Evolutionary conservation across 2,888 invertebrate species (phyloP).

Genomic region (Gnatocerus cornutus): DNA sequence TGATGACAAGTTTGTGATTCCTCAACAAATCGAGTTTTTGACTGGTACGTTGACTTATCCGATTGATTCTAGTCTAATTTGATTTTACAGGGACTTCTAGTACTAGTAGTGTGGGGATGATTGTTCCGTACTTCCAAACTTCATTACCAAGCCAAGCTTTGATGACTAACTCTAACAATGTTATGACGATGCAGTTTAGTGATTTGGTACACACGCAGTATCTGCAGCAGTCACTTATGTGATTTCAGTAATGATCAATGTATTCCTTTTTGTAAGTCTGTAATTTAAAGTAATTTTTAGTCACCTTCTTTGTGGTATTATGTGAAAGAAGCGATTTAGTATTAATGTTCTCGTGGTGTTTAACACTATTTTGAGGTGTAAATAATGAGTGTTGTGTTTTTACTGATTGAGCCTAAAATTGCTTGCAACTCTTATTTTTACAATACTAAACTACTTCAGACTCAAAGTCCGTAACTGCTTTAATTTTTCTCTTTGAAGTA

Average conservation of each 20-base stretch:
- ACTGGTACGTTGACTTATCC: constrained; percentile 59
- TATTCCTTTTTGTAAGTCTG: not conserved
- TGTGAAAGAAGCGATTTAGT: too few species aligned
- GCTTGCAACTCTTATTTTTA: too few species aligned
- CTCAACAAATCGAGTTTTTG: constrained; percentile 62
- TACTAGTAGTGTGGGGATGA: constrained; percentile 57
- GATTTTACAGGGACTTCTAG: constrained; percentile 36
- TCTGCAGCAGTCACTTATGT: constrained; percentile 55
- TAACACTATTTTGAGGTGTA: too few species aligned
- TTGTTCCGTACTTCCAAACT: constrained; percentile 63
- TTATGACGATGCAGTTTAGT: constrained; percentile 59
- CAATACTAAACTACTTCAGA: too few species aligned
- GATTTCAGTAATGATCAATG: constrained; percentile 33
- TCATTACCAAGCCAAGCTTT: constrained; percentile 59
- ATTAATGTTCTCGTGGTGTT: too few species aligned
- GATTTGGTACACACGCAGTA: constrained; percentile 60
- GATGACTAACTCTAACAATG: constrained; percentile 48
- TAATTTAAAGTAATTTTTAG: too few species aligned
- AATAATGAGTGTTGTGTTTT: too few species aligned
- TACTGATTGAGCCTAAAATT: too few species aligned
- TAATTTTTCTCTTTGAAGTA: not conserved
- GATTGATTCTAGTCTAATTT: not conserved
- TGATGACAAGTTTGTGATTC: constrained; percentile 61
- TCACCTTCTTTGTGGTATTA: too few species aligned
- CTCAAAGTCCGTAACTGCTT: too few species aligned